Conservation (phyloP, 2,113 vertebrate genomes). For the Lichenostomus cassidix region DNA sequence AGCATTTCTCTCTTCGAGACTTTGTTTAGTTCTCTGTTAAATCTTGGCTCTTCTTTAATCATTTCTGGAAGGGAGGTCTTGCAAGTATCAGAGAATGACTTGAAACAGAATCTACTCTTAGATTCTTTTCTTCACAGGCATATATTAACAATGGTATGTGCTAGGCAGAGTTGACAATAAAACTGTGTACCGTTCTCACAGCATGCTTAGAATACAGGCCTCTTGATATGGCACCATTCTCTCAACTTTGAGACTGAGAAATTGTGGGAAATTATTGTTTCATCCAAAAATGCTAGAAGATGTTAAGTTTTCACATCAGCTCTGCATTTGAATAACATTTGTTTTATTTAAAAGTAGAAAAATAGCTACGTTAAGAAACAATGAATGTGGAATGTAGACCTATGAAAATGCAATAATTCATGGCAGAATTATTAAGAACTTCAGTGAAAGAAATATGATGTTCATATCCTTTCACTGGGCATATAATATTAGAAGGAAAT, state of each 20-base stretch:
- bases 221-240: not conserved
- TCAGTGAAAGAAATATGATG: not conserved
- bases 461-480: not conserved
- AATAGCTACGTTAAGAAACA: not conserved
- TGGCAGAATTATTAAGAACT: not conserved
- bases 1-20: not conserved
- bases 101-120: not conserved
- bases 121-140: not conserved
- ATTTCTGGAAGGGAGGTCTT: not conserved
- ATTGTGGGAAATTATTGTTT: not conserved
- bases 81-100: not conserved
- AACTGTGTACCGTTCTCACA: not conserved
- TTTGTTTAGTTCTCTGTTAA: not conserved
- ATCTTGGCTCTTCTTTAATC: not conserved
- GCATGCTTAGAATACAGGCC: not conserved
- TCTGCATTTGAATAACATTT: not conserved
- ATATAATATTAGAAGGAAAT: not conserved
- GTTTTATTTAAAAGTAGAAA: not conserved
- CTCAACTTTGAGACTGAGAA: not conserved
- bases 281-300: not conserved
- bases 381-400: not conserved
- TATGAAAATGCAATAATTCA: not conserved
- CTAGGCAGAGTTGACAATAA: not conserved
- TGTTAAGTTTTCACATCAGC: not conserved
- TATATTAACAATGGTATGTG: not conserved